A percentile compares a stretch with the other conserved stretches of the same genome.
Conservation (phyloP, 2,888 invertebrate genomes). For the Drosophila maculinotata region DNA sequence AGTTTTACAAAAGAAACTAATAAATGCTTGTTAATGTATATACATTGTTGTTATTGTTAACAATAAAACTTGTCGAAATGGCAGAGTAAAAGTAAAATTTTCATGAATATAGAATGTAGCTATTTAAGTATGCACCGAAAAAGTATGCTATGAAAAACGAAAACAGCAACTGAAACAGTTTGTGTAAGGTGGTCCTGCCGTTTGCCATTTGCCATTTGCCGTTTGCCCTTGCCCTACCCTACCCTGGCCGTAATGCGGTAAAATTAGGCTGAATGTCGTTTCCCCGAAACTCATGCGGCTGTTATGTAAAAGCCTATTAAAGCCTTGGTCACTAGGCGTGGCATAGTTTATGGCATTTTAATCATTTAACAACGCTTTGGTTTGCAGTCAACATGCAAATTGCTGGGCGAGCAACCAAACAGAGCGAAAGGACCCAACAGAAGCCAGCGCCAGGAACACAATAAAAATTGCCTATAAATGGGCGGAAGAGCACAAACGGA, state of each 20-base stretch:
- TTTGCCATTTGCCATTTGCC: too few relatives aligned
- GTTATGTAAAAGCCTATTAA: slow-evolving; percentile 58
- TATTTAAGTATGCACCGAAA: slow-evolving; percentile 28
- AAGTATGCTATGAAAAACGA: slow-evolving; percentile 37
- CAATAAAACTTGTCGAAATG: slow-evolving; percentile 13
- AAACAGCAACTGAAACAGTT: slow-evolving; percentile 15
- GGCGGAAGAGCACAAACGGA: slow-evolving; percentile 54
- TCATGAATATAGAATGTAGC: slow-evolving; percentile 19
- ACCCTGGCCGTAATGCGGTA: slow-evolving; percentile 51
- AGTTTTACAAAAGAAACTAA: neutral
- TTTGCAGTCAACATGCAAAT: slow-evolving; percentile 79
- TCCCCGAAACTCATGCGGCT: slow-evolving; percentile 13
- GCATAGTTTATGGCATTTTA: slow-evolving; percentile 77
- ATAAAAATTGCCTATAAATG: slow-evolving; percentile 79
- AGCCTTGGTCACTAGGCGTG: slow-evolving; percentile 44
- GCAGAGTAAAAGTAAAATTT: neutral
- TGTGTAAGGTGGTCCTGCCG: neutral
- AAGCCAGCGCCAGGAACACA: slow-evolving; percentile 53
- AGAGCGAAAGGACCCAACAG: slow-evolving; percentile 34
- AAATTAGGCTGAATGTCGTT: slow-evolving; percentile 51
- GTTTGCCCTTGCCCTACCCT: slow-evolving; percentile 10
- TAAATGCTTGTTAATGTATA: neutral
- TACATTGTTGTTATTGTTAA: slow-evolving; percentile 9
- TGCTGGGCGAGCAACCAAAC: slow-evolving; percentile 55
- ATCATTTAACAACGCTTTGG: slow-evolving; percentile 72